These are phyloP conservation scores for Arenaria interpres DNA, from an alignment of 2,113 vertebrate genomes.

Conservation along the genomic window DNA sequence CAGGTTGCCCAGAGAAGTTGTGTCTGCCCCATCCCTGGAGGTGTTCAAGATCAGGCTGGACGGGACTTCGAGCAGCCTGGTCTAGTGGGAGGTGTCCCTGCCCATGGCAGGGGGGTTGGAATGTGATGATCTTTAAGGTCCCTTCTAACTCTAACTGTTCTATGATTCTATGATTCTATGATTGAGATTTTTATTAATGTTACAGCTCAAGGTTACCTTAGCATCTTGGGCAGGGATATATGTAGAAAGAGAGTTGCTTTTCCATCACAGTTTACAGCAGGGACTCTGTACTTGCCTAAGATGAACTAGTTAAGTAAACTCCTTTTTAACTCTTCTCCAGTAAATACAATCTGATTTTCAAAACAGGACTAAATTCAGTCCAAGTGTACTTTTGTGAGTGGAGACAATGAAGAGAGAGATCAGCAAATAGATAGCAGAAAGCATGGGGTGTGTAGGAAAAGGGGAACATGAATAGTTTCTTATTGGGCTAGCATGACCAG, in stretches of 20 bases:
- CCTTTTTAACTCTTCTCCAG: background rate
- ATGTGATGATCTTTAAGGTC: too few species aligned
- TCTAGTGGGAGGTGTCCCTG: too few species aligned
- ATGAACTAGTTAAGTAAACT: background rate
- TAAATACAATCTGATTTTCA: background rate
- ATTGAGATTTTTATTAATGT: background rate
- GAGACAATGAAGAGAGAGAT: background rate
- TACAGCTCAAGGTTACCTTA: background rate
- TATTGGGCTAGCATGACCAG: fast-evolving
- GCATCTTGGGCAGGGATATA: background rate
- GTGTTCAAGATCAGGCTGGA: too few species aligned
- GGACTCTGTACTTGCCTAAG: background rate
- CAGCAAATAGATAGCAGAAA: background rate
- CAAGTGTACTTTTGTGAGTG: background rate
- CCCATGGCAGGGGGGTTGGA: too few species aligned
- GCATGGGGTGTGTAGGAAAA: background rate
- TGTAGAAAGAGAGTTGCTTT: background rate
- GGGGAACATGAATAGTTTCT: background rate
- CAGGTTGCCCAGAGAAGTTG: too few species aligned
- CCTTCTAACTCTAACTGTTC: too few species aligned
- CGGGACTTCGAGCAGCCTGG: too few species aligned
- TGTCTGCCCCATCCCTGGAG: too few species aligned
- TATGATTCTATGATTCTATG: too few species aligned
- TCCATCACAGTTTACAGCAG: too few species aligned
- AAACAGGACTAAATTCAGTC: background rate